These are phyloP conservation scores for Galerucella pusilla DNA, from an alignment of 2,888 invertebrate genomes.

Conservation along the genomic window DNA sequence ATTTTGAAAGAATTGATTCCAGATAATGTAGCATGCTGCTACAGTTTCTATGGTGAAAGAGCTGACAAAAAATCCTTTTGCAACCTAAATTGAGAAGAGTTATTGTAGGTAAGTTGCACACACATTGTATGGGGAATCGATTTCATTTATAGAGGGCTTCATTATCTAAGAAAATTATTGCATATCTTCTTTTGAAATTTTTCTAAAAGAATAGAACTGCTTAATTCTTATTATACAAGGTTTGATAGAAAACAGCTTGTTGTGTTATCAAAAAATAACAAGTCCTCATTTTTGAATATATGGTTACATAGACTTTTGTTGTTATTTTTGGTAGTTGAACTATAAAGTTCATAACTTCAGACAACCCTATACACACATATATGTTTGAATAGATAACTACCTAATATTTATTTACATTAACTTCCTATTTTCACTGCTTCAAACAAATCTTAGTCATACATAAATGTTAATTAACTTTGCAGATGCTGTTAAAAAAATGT, in stretches of 20 bases:
- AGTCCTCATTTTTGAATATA: constrained; percentile 6
- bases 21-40: constrained; percentile 22
- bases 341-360: not conserved
- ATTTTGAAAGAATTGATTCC: constrained; percentile 24
- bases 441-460: constrained; percentile 13
- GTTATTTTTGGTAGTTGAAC: not conserved
- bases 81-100: constrained; percentile 24
- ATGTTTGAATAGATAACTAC: too few relatives aligned
- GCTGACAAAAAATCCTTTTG: constrained; percentile 28
- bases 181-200: constrained; percentile 3
- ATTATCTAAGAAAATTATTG: constrained; percentile 16
- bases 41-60: constrained; percentile 28
- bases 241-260: constrained; percentile 8
- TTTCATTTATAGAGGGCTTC: constrained; percentile 18
- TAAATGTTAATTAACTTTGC: constrained; percentile 23
- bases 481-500: constrained; percentile 26
- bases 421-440: constrained; percentile 18
- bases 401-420: constrained; percentile 5
- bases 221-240: constrained; percentile 14
- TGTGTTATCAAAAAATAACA: constrained; percentile 19
- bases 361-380: too few relatives aligned
- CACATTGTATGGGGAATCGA: constrained; percentile 18
- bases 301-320: not conserved
- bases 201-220: constrained; percentile 8
- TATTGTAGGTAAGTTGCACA: constrained; percentile 21